Conservation (phyloP, 2,888 invertebrate genomes). For the Eilema depressum region DNA sequence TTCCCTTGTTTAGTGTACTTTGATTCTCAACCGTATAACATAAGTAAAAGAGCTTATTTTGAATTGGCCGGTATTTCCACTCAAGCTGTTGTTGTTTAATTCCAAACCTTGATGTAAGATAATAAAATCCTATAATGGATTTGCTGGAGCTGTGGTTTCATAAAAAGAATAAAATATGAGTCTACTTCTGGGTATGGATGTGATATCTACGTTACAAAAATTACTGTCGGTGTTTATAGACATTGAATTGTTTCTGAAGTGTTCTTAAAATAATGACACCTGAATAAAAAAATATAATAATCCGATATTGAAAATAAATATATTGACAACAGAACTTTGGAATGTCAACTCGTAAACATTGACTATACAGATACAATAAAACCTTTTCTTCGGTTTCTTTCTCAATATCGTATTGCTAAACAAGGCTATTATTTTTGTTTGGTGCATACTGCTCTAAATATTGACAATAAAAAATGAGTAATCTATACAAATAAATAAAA, state of each 20-base stretch:
- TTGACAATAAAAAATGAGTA: background rate
- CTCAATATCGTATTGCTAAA: constrained; percentile 3
- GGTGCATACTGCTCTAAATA: background rate
- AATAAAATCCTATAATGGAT: constrained; percentile 83
- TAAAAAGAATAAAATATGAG: constrained; percentile 68
- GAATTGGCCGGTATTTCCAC: constrained; percentile 44
- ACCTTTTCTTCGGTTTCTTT: background rate
- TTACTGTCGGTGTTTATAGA: constrained; percentile 1
- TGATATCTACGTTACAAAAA: constrained; percentile 43
- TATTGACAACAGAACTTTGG: constrained; percentile 1
- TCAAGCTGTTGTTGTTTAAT: constrained; percentile 67
- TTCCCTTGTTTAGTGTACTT: constrained; percentile 54
- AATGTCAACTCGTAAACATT: constrained; percentile 11
- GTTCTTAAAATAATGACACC: constrained; percentile 22
- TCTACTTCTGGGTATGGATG: constrained; percentile 62
- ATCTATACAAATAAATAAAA: background rate
- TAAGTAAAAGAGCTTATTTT: constrained; percentile 65
- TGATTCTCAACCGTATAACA: constrained; percentile 67
- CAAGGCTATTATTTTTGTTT: background rate
- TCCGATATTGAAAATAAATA: background rate
- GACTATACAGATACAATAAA: constrained; percentile 1
- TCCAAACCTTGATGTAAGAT: constrained; percentile 78
- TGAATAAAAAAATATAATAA: constrained; percentile 5
- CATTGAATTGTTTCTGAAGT: background rate
- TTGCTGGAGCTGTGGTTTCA: constrained; percentile 71